These are phyloP conservation scores for Formica selysi DNA, from an alignment of 1,140 invertebrate genomes.

Conservation along the genomic window DNA sequence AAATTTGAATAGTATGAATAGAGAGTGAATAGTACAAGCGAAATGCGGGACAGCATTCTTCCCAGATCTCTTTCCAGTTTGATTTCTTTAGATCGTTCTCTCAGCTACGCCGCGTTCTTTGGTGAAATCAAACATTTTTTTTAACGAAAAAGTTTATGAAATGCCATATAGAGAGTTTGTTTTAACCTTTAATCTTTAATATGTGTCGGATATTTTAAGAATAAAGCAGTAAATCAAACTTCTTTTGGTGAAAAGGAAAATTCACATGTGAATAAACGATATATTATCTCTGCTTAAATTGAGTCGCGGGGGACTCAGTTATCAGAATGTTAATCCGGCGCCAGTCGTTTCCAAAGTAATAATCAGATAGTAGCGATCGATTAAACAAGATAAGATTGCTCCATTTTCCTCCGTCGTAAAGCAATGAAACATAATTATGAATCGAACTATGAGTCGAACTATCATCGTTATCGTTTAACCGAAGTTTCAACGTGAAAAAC, in stretches of 20 bases:
- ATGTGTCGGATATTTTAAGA: background rate
- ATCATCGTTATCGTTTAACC: background rate
- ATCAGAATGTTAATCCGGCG: conserved; percentile 7
- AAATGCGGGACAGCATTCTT: conserved; percentile 9
- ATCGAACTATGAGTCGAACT: no score
- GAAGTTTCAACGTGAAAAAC: background rate
- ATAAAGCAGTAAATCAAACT: background rate
- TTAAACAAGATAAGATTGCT: conserved; percentile 47
- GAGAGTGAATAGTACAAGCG: background rate
- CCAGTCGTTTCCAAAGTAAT: background rate
- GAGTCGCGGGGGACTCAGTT: background rate
- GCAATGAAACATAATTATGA: conserved; percentile 3
- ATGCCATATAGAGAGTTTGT: background rate
- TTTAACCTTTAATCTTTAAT: background rate
- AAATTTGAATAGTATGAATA: background rate
- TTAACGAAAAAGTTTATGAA: background rate
- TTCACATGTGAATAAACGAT: background rate
- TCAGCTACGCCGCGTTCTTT: background rate
- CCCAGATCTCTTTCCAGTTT: background rate
- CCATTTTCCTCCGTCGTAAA: conserved; percentile 13
- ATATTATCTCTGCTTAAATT: background rate
- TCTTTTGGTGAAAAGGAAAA: background rate
- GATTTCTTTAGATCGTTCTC: background rate
- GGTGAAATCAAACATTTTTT: background rate
- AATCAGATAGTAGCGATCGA: conserved; percentile 30